phyloP scores from a whole-genome alignment of 2,113 vertebrate genomes.

The Macaca nemestrina region DNA sequence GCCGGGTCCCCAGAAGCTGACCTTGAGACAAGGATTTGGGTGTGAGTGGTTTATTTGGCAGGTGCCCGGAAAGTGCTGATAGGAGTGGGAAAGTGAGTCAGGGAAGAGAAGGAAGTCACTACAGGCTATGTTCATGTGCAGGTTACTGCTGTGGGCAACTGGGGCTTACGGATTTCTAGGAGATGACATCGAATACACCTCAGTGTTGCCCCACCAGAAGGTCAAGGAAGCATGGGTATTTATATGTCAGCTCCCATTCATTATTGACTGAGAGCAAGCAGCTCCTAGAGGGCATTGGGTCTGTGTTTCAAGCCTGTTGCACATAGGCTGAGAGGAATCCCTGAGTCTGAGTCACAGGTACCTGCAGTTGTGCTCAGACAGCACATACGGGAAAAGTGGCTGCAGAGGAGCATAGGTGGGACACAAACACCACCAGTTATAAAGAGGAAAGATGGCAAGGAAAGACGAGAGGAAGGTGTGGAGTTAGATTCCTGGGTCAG shows the following conservation, averaged over 20 bases:
- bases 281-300: not conserved
- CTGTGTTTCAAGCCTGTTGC: not conserved
- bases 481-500: not conserved
- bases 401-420: not conserved
- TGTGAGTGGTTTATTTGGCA: not conserved
- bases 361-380: not conserved
- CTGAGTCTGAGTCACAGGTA: not conserved
- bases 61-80: not conserved
- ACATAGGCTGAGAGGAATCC: not conserved
- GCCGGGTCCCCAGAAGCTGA: not conserved
- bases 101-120: not conserved
- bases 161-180: not conserved
- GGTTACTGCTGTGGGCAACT: not conserved
- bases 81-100: not conserved
- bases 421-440: not conserved
- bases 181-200: fast-evolving
- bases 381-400: fast-evolving
- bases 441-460: not conserved
- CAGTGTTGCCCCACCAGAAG: not conserved
- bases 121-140: fast-evolving
- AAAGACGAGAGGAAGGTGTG: not conserved
- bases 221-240: not conserved
- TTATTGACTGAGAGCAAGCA: not conserved
- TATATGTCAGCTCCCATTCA: not conserved
- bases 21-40: not conserved